These are phyloP conservation scores for Xestia c-nigrum DNA, from an alignment of 2,888 invertebrate genomes.

Conservation along the genomic window DNA sequence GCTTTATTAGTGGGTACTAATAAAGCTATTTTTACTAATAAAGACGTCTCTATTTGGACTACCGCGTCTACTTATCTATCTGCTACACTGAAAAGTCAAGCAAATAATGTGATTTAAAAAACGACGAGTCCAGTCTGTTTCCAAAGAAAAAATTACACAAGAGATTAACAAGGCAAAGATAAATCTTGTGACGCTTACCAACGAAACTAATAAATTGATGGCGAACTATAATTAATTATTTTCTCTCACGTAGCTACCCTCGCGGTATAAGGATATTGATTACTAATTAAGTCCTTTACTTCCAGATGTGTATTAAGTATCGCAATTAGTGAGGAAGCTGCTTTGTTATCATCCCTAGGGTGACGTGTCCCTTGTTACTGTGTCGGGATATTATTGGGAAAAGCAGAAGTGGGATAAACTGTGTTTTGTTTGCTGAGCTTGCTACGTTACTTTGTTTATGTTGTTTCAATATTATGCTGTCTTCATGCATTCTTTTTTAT, in stretches of 20 bases:
- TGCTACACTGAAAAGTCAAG: not conserved
- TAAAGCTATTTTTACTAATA: too few species aligned
- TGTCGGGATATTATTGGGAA: slow-evolving; percentile 24
- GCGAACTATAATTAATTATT: slow-evolving; percentile 51
- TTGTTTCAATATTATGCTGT: not conserved
- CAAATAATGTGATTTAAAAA: not conserved
- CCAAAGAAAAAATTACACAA: not conserved
- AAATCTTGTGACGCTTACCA: slow-evolving; percentile 9
- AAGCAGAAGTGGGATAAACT: slow-evolving; percentile 11
- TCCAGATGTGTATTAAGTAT: slow-evolving; percentile 57
- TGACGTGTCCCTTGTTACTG: slow-evolving; percentile 45
- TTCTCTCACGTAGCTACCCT: slow-evolving; percentile 25
- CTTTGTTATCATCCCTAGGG: slow-evolving; percentile 48
- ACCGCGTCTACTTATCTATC: too few species aligned
- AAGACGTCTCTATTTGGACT: too few species aligned
- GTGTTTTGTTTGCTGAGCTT: slow-evolving; percentile 6
- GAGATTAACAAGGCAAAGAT: slow-evolving; percentile 13
- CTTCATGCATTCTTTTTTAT: not conserved
- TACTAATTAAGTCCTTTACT: slow-evolving; percentile 57
- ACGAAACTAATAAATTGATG: slow-evolving; percentile 29
- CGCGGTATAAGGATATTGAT: slow-evolving; percentile 50
- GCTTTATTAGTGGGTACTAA: not conserved
- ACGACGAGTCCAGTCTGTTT: not conserved
- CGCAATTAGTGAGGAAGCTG: slow-evolving; percentile 50
- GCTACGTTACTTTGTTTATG: not conserved